Evolutionary conservation across 1,140 invertebrate genomes (phyloP), one percentile per base, ranked within the genome.

Genomic region (Drosophila subpulchrella): DNA sequence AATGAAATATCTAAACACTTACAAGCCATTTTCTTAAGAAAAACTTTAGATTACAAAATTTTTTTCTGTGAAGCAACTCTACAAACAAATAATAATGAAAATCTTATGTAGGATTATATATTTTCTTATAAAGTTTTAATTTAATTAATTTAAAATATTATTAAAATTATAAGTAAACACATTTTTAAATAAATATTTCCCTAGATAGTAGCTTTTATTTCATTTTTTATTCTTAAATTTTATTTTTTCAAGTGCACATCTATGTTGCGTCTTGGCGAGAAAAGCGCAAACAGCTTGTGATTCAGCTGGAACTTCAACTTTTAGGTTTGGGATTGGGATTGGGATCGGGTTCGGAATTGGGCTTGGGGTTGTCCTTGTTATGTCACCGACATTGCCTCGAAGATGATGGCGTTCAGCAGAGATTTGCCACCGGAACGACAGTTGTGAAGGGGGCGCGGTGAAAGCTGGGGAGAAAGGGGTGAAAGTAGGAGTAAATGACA

Each of bases 401-500:
- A 81, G 82, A 82, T 88, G 83, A 86, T 86, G 78, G 82, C 83
- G 78, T 86, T 85, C 78, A 82, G 71, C 78, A 61, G 50, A 78
- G 82, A 86, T 86, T 85, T 85, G 78, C 70, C 68, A 72, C 62
- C 48, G 58, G 41, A 38, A 56, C 41, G 53, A 46, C 44, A 53
- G 24, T 24, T 46, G 48, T 36, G 48, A 27, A 38, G 30, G 48
- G 51, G 41, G 15, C 1, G 44, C n/a, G 15, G 42, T 50, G 34
- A 34, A 54, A n/a, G 24, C 12, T 12, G 58, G 12, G 13, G 12
- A 7, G 24, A 38, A 48, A 38, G 12, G 68, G n/a, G 53, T n/a
- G 30, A 15, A 55, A n/a, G 34, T 30, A 62, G 81, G 56, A 63
- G 27, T 39, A 56, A 81, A 86, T 82, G 55, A 75, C 78, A 86